Evolutionary conservation across 2,113 vertebrate genomes (phyloP).

Genomic region (Amia ocellicauda): DNA sequence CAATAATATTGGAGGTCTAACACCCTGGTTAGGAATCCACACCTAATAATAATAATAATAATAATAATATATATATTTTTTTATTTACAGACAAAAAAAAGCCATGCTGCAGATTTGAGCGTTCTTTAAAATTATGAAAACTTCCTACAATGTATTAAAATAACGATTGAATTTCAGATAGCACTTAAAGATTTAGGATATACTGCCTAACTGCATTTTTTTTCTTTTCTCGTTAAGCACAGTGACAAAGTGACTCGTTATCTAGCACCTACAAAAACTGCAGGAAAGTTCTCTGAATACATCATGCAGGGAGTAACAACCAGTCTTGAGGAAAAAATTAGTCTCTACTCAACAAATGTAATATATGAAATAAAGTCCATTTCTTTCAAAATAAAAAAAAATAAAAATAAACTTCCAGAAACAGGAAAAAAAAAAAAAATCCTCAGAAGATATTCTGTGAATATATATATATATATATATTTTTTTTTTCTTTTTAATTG

Average conservation of each 20-base stretch:
- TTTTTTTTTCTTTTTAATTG: slow-evolving; percentile 61
- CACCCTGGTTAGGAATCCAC: slow-evolving; percentile 91
- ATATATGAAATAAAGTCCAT: slow-evolving; percentile 74
- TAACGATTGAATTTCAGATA: slow-evolving; percentile 96
- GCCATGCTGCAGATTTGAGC: slow-evolving; percentile 87
- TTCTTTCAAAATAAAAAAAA: slow-evolving; percentile 45
- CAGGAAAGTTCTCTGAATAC: slow-evolving; percentile 73
- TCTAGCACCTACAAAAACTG: slow-evolving; percentile 89
- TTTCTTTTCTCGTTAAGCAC: slow-evolving; percentile 74
- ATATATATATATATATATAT: too few species aligned
- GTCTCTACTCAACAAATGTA: slow-evolving; percentile 71
- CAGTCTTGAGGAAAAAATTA: slow-evolving; percentile 77
- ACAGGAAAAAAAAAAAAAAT: slow-evolving; percentile 61
- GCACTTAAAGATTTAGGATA: slow-evolving; percentile 89
- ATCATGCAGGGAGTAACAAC: slow-evolving; percentile 89
- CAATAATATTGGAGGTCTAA: slow-evolving; percentile 88
- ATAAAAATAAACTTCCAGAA: slow-evolving; percentile 46
- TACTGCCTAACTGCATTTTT: slow-evolving; percentile 71
- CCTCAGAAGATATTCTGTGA: slow-evolving; percentile 80
- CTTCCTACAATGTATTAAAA: slow-evolving; percentile 99
- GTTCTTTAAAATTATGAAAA: slow-evolving; percentile 93
- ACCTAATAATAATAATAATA: slow-evolving; percentile 82
- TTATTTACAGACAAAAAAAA: slow-evolving; percentile 98
- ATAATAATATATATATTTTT: slow-evolving; percentile 81
- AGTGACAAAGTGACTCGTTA: slow-evolving; percentile 80